Conservation (phyloP, 2,888 invertebrate species). For the Epirrita christyi region DNA sequence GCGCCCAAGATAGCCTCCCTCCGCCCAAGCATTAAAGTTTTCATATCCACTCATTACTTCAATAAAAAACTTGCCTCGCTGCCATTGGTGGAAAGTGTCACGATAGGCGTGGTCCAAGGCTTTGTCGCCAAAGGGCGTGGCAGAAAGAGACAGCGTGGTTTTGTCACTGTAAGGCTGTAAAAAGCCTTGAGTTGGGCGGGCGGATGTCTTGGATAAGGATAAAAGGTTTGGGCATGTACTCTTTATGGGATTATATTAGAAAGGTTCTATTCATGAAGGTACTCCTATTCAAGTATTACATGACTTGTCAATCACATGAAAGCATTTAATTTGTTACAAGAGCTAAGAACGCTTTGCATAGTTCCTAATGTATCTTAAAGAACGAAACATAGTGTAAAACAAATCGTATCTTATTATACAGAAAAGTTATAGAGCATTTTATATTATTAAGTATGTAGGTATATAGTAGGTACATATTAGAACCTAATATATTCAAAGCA, state of each 20-base stretch:
- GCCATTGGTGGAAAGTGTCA: slow-evolving; percentile 78
- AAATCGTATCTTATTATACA: no score
- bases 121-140: slow-evolving; percentile 82
- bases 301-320: not conserved
- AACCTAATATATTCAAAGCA: no score
- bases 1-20: slow-evolving; percentile 21
- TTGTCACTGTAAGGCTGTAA: slow-evolving; percentile 72
- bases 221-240: slow-evolving; percentile 15
- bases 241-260: slow-evolving; percentile 10
- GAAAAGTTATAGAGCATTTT: no score
- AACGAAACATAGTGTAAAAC: no score
- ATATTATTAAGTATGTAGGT: no score
- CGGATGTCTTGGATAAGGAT: slow-evolving; percentile 15
- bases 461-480: no score
- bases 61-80: slow-evolving; percentile 56
- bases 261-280: slow-evolving; percentile 4
- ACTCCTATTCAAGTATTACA: not conserved
- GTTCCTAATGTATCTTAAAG: no score
- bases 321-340: no score
- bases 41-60: slow-evolving; percentile 38
- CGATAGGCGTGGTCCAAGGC: slow-evolving; percentile 71
- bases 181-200: slow-evolving; percentile 60
- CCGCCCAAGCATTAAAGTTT: slow-evolving; percentile 38
- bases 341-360: no score
- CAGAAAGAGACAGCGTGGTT: slow-evolving; percentile 59